phyloP scores from a whole-genome alignment of 2,888 invertebrate genomes.

The Cremastinae sp. region DNA sequence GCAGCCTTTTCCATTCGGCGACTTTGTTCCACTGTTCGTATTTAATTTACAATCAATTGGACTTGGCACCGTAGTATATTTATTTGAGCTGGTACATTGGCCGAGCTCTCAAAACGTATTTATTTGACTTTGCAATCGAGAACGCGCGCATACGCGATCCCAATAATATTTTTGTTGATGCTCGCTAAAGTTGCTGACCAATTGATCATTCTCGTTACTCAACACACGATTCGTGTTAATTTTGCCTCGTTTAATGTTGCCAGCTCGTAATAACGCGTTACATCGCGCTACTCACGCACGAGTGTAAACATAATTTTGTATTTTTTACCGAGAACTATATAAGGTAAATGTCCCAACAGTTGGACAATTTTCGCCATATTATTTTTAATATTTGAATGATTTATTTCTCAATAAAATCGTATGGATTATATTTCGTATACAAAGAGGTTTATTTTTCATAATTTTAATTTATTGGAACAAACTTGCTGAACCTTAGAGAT shows the following conservation, averaged over 20 bases:
- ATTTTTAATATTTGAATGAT: too few relatives aligned
- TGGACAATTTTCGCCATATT: too few relatives aligned
- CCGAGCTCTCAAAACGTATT: conserved; percentile 4
- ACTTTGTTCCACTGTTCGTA: background rate
- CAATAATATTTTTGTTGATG: conserved; percentile 50
- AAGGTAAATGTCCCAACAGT: too few relatives aligned
- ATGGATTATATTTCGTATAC: too few relatives aligned
- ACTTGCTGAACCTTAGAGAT: too few relatives aligned
- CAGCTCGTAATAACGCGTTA: background rate
- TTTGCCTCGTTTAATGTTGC: conserved; percentile 61
- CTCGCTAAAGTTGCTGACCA: conserved; percentile 44
- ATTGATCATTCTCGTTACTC: conserved; percentile 50
- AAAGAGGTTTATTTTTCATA: too few relatives aligned
- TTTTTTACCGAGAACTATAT: too few relatives aligned
- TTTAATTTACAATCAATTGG: conserved; percentile 13
- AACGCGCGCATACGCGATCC: background rate
- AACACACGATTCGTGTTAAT: conserved; percentile 58
- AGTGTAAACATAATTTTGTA: background rate
- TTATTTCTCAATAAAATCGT: too few relatives aligned
- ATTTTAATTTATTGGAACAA: too few relatives aligned
- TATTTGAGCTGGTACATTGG: background rate
- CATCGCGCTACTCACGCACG: background rate
- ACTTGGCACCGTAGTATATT: conserved; percentile 12
- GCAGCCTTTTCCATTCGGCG: conserved; percentile 12
- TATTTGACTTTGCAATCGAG: background rate